phyloP scores from a whole-genome alignment of 2,888 invertebrate genomes.

The Coecobrya sp. region DNA sequence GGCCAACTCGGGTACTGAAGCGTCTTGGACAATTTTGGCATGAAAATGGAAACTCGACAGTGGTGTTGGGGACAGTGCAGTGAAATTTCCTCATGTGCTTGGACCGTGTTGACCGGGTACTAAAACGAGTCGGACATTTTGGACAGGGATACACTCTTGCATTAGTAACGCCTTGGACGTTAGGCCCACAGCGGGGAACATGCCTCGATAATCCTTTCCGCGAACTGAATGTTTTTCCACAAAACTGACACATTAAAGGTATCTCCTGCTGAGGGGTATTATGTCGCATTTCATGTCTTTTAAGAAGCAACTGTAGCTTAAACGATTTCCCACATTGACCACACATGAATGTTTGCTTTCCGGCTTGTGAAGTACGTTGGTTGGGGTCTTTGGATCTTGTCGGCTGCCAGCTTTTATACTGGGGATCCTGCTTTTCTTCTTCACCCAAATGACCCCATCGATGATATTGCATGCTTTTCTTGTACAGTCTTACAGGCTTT shows the following conservation, averaged over 20 bases:
- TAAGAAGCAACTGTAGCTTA: too few relatives aligned
- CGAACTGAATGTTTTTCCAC: constrained; percentile 52
- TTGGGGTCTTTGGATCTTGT: not conserved
- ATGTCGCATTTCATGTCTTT: constrained; percentile 59
- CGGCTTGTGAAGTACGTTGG: too few relatives aligned
- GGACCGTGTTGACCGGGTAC: not conserved
- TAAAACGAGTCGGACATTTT: constrained; percentile 48
- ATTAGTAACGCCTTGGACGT: not conserved
- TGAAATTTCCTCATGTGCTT: constrained; percentile 60
- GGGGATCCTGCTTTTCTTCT: constrained; percentile 67
- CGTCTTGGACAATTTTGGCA: constrained; percentile 65
- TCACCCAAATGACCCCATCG: constrained; percentile 67
- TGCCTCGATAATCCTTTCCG: not conserved
- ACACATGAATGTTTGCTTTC: constrained; percentile 53
- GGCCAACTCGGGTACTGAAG: constrained; percentile 33
- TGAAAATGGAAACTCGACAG: constrained; percentile 38
- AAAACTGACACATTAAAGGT: constrained; percentile 49
- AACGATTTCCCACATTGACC: constrained; percentile 47
- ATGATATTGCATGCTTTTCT: constrained; percentile 15
- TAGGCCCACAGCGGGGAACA: not conserved
- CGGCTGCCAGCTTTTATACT: constrained; percentile 34
- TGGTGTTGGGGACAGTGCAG: not conserved
- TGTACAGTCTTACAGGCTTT: not conserved
- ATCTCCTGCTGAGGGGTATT: too few relatives aligned
- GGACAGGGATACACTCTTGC: constrained; percentile 20